Conservation (phyloP, 2,113 vertebrate species). For the Furnarius figulus region DNA sequence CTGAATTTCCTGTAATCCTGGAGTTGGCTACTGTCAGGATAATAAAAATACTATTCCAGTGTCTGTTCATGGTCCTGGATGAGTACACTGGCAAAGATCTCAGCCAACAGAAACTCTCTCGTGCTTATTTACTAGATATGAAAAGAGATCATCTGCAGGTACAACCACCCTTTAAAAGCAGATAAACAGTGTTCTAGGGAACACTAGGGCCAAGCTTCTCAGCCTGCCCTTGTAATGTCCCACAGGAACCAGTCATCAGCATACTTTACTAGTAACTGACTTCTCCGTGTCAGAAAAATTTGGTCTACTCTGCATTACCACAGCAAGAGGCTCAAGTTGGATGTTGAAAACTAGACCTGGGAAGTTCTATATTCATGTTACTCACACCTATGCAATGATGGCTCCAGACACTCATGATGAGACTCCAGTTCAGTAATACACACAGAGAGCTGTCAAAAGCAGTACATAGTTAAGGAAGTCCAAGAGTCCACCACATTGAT, state of each 20-base stretch:
- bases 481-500: not conserved
- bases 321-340: not conserved
- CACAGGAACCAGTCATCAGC: not conserved
- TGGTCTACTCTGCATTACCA: not conserved
- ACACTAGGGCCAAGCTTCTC: not conserved
- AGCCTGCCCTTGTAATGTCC: not conserved
- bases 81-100: not conserved
- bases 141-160: not conserved
- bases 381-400: not conserved
- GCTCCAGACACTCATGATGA: not conserved
- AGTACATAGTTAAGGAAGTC: not conserved
- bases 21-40: not conserved
- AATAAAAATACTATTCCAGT: not conserved
- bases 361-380: not conserved
- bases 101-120: not conserved
- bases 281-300: not conserved
- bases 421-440: not conserved
- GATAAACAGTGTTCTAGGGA: not conserved
- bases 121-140: not conserved
- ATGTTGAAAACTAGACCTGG: not conserved
- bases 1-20: not conserved
- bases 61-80: not conserved
- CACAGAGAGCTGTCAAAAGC: not conserved
- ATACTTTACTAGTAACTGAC: not conserved
- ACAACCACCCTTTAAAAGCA: not conserved